These are phyloP conservation scores for Urocolius indicus DNA, from an alignment of 2,113 vertebrate species.

Conservation along the genomic window DNA sequence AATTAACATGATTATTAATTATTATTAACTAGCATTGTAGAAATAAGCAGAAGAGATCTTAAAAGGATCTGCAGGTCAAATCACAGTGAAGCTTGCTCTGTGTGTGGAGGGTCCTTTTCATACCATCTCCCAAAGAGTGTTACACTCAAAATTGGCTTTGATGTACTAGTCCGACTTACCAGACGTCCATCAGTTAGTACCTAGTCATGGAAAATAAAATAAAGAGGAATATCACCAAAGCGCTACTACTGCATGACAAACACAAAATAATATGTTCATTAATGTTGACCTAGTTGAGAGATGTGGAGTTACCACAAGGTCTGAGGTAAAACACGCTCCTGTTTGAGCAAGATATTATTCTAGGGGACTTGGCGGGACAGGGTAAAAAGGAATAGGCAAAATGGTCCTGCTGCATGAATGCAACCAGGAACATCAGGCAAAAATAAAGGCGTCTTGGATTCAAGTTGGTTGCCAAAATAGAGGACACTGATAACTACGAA, in stretches of 20 bases:
- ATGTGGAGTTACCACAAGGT: neutral
- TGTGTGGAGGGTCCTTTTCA: slow-evolving; percentile 38
- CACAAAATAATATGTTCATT: neutral
- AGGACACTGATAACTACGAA: neutral
- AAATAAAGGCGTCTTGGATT: neutral
- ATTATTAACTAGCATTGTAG: neutral
- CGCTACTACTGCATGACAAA: neutral
- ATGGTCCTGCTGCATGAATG: neutral
- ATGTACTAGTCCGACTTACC: slow-evolving; percentile 14
- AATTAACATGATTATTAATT: neutral
- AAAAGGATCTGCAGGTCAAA: neutral
- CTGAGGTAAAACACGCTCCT: neutral
- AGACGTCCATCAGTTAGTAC: slow-evolving; percentile 67
- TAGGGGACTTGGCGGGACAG: neutral
- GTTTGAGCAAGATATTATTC: neutral
- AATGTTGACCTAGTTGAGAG: neutral
- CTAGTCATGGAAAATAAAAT: slow-evolving; percentile 29
- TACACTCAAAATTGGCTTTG: slow-evolving; percentile 69
- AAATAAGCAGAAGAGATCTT: neutral
- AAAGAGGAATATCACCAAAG: neutral
- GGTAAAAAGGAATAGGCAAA: neutral
- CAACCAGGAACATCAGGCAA: neutral
- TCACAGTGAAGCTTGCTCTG: neutral
- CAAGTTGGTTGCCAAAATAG: neutral
- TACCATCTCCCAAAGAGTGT: slow-evolving; percentile 74